Base-by-base conservation (phyloP, 1,140 invertebrate genomes). In the Hycleus cichorii region DNA sequence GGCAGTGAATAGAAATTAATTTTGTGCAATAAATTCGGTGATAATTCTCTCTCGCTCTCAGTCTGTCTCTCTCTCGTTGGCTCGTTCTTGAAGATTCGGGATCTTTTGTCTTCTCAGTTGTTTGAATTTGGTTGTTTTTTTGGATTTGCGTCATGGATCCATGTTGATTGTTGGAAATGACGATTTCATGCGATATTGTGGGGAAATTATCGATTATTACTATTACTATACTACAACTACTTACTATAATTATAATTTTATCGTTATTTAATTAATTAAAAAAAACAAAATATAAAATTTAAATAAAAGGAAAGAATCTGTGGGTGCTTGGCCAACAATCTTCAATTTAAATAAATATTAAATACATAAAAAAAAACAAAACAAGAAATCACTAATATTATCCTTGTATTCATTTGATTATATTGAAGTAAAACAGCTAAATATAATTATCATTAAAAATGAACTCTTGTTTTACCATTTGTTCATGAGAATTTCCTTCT, bases 361-460 rank as follows among this genome's bases (percentile, higher is more conserved):
- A 32, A 7, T 4, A 32, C 2, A 32, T n/a, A n/a, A 2, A 32
- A 32, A 5, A 7, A 32, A 5, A 5, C 7, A 32, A 32, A 32
- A 32, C 32, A 32, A 32, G 7, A 32, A 32, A 32, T 5, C 32
- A 32, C 32, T 49, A 57, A 57, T 59, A 64, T 57, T 53, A 51
- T 56, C 42, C 57, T 62, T 60, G 59, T 64, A 63, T 63, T 60
- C 59, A 52, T 55, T 61, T 64, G 60, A 62, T 45, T 62, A 60
- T 60, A 62, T 18, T 62, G 42, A 64, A 58, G 59, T 64, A 50
- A 60, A 60, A 62, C 63, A 62, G 57, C 63, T 64, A 62, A 62
- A 64, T 62, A 64, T 64, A 59, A 32, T 32, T 32, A 32, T 32
- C 1, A 32, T 32, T 32, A 32, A 32, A 32, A 32, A 32, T 18